A percentile compares a stretch with the other conserved stretches of the same genome.
Evolutionary conservation across 2,113 vertebrate genomes (phyloP).

Genomic region (Pleuronectes platessa): DNA sequence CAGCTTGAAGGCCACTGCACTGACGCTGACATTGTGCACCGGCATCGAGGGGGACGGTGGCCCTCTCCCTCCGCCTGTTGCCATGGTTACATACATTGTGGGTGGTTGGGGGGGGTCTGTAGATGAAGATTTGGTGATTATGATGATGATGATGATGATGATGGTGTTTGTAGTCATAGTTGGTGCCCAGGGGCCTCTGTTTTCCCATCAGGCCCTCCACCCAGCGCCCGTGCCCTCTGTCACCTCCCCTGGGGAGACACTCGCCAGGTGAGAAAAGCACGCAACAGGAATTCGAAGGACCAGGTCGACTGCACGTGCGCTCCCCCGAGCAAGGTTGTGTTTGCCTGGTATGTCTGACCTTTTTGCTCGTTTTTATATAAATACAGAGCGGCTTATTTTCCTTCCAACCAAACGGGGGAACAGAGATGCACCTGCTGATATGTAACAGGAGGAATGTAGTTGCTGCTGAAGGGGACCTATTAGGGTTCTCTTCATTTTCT

Average conservation of each 20-base stretch:
- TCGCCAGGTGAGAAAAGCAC: slow-evolving; percentile 73
- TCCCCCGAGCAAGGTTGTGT: slow-evolving; percentile 72
- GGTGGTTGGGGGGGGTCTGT: not conserved
- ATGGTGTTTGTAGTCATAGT: slow-evolving; percentile 41
- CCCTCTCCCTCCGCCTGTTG: slow-evolving; percentile 23
- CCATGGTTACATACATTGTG: slow-evolving; percentile 56
- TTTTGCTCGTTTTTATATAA: slow-evolving; percentile 21
- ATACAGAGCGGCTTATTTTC: slow-evolving; percentile 28
- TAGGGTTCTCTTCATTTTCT: not conserved
- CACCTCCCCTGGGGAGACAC: slow-evolving; percentile 67
- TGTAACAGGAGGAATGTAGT: not conserved
- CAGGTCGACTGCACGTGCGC: slow-evolving; percentile 26
- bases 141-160: slow-evolving; percentile 16
- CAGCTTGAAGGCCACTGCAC: slow-evolving; percentile 32
- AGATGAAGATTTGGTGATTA: slow-evolving; percentile 65
- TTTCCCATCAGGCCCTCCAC: slow-evolving; percentile 47
- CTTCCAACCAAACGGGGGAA: not conserved
- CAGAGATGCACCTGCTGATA: not conserved
- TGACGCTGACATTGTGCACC: slow-evolving; percentile 35
- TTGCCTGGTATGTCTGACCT: slow-evolving; percentile 41
- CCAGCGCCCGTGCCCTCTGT: slow-evolving; percentile 53
- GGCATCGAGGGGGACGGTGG: not conserved
- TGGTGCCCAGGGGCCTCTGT: slow-evolving; percentile 24
- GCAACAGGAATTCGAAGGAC: slow-evolving; percentile 47
- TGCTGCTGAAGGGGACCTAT: not conserved